A percentile compares a stretch with the other conserved stretches of the same genome.
These are phyloP conservation scores for Platycnemis pennipes DNA, from an alignment of 2,888 invertebrate species.

Conservation along the genomic window DNA sequence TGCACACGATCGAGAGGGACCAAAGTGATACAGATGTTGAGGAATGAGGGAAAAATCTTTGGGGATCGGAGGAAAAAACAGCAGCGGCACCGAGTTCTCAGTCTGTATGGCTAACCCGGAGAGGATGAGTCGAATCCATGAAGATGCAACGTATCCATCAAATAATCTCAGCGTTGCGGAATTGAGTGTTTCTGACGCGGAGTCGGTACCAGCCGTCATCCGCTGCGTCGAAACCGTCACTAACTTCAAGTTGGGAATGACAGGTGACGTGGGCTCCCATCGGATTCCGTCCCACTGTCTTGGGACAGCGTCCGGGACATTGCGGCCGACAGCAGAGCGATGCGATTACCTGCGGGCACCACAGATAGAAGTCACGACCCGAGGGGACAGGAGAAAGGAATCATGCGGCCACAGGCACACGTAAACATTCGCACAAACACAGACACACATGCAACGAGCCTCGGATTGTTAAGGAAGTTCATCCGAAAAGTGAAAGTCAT, in stretches of 20 bases:
- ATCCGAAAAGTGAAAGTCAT: no score
- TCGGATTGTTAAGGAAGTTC: no score
- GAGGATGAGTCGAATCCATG: no score
- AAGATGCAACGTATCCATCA: background rate
- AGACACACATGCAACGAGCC: background rate
- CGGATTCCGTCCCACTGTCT: background rate
- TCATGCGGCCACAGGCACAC: background rate
- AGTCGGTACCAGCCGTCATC: background rate
- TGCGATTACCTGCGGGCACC: background rate
- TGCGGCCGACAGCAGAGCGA: background rate
- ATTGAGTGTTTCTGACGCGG: background rate
- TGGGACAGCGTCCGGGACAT: background rate
- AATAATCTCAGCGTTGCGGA: background rate
- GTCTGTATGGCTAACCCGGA: no score
- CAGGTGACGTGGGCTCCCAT: background rate
- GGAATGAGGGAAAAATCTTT: background rate
- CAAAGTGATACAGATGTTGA: no score
- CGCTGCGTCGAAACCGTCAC: background rate
- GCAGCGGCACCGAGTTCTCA: no score
- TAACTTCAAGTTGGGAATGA: background rate
- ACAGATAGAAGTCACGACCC: background rate
- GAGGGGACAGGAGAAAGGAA: background rate
- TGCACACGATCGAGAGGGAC: no score
- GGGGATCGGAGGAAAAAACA: background rate
- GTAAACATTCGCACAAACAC: background rate